Evolutionary conservation across 2,888 invertebrate species (phyloP).

Genomic region (Pseudococcus jackbeardsleyi): DNA sequence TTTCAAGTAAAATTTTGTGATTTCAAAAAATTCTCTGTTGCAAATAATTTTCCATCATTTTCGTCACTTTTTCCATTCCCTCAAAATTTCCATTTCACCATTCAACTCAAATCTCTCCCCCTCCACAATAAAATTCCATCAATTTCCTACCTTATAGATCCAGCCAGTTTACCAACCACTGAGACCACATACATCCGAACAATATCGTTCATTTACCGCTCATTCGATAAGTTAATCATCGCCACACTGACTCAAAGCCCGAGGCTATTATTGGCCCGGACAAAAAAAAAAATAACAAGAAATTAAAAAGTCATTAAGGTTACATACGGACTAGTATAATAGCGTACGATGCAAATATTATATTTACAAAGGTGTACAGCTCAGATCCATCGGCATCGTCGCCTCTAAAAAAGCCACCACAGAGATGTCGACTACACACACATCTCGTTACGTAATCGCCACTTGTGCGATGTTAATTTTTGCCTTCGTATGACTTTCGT

Average conservation of each 20-base stretch:
- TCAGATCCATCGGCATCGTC: not conserved
- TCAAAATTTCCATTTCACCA: too few species aligned
- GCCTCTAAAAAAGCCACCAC: constrained; percentile 4
- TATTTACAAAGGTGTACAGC: constrained; percentile 35
- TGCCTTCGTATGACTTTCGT: constrained; percentile 49
- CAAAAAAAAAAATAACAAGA: constrained; percentile 9
- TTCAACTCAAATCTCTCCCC: too few species aligned
- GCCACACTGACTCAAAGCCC: constrained; percentile 32
- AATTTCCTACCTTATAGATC: not conserved
- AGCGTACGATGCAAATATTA: constrained; percentile 26
- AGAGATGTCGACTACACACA: not conserved
- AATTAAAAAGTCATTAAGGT: constrained; percentile 61
- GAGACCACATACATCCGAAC: not conserved
- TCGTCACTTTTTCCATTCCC: too few species aligned
- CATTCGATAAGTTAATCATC: constrained; percentile 11
- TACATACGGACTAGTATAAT: constrained; percentile 25
- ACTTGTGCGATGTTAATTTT: constrained; percentile 28
- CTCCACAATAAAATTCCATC: too few species aligned
- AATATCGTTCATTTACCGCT: constrained; percentile 26
- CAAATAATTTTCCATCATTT: too few species aligned
- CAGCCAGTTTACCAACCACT: constrained; percentile 8
- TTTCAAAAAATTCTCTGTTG: too few species aligned
- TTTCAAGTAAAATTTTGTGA: too few species aligned
- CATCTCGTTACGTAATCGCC: constrained; percentile 44
- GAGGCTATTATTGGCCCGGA: not conserved